A percentile compares a stretch with the other conserved stretches of the same genome.
These are phyloP conservation scores for Myopa testacea DNA, from an alignment of 2,888 invertebrate genomes.

Conservation along the genomic window DNA sequence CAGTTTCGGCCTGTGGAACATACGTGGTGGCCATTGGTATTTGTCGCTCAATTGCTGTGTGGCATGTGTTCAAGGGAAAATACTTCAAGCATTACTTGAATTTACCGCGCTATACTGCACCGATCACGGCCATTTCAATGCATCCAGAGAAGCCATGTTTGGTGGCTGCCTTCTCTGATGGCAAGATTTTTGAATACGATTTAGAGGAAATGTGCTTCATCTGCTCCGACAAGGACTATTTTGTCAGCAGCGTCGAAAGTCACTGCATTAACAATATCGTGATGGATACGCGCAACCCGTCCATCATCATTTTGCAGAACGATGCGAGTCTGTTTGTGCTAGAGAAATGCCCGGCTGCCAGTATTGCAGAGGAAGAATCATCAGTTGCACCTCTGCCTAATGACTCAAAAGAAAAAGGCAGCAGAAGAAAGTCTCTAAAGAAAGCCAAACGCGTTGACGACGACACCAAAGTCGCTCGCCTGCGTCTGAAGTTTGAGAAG, in stretches of 20 bases:
- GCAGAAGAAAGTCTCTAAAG: conserved; percentile 38
- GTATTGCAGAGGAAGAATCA: conserved; percentile 2
- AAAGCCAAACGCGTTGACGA: conserved; percentile 39
- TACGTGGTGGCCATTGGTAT: conserved; percentile 79
- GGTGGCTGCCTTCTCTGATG: conserved; percentile 82
- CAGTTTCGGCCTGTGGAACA: conserved; percentile 71
- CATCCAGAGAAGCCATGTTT: conserved; percentile 73
- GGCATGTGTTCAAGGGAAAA: conserved; percentile 68
- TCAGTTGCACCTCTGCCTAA: conserved; percentile 20
- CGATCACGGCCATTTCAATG: conserved; percentile 80
- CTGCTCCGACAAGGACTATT: conserved; percentile 68
- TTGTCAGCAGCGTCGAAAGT: conserved; percentile 69
- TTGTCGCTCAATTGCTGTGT: conserved; percentile 76
- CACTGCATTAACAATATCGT: conserved; percentile 72
- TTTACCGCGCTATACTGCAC: conserved; percentile 78
- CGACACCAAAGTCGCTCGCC: conserved; percentile 42
- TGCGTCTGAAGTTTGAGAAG: conserved; percentile 51
- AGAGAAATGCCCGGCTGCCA: conserved; percentile 48
- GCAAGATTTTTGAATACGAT: conserved; percentile 84
- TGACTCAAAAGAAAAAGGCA: conserved; percentile 47
- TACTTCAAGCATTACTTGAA: conserved; percentile 70
- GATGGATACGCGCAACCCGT: conserved; percentile 73
- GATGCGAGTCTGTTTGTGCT: conserved; percentile 72
- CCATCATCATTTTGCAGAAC: conserved; percentile 80
- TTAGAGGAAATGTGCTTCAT: conserved; percentile 75